Base-by-base conservation (phyloP, 92 coral and sea anemone species). In the Micromussa lordhowensis region DNA sequence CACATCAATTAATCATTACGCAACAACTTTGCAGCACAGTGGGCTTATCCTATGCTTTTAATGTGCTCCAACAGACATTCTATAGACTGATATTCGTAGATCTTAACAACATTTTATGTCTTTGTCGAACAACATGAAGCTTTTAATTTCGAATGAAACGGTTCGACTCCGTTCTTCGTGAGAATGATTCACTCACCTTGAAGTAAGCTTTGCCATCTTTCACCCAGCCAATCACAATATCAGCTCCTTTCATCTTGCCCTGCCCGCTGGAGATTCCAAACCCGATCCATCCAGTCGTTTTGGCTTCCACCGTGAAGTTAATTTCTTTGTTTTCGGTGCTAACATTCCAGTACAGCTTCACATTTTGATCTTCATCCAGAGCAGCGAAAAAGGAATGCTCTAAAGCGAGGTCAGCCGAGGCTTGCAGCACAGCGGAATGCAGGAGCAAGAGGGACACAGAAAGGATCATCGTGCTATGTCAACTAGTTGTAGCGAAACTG, bases 261-360 rank as follows among this genome's bases (percentile, higher is more conserved):
- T 84, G 85, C 11, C 94, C 94, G 5, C 88, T 64, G 59, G 96
- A 90, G 21, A 93, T 90, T 21, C 96, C 96, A 63, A 93, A 91
- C 35, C 96, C 96, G 1, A 93, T 91, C 96, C 96, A 93, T 30
- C 96, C 96, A 1, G 87, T 84, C 18, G 96, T 89, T 32, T 57
- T 88, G 48, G 87, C 96, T 68, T 91, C 93, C 4, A 93, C 79
- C 26, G 96, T 91, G 73, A 93, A 93, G 14, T 63, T 44, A 5
- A 93, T 92, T 15, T 66, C 75, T 16, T 85, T 75, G 17, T 48
- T 61, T 73, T 35, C 79, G 19, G 58, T 12, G 55, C 73, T 78
- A 38, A 89, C 89, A 77, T 69, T 92, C 95, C 93, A 92, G 85
- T 82, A 92, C 71, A 92, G 82, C 81, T 86, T 92, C 38, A 81